These are phyloP conservation scores for Coptodon rendalli DNA, from an alignment of 2,113 vertebrate genomes.

Conservation along the genomic window DNA sequence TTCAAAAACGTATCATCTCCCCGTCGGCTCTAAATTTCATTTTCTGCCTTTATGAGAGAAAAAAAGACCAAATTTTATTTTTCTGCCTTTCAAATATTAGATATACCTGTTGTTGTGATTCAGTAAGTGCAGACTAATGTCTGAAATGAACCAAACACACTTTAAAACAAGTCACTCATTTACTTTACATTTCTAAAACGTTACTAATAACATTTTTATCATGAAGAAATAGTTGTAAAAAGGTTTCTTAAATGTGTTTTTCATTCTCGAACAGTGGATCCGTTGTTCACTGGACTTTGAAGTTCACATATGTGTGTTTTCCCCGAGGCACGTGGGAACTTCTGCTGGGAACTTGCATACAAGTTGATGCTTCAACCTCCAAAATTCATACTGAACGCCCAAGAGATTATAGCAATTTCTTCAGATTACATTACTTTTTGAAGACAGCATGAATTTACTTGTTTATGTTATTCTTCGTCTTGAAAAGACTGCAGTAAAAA, in stretches of 20 bases:
- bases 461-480: background rate
- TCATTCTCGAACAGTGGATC: background rate
- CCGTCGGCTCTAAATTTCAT: background rate
- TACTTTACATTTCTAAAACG: background rate
- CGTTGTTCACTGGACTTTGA: background rate
- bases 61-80: background rate
- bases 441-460: background rate
- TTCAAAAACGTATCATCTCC: background rate
- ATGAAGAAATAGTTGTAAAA: background rate
- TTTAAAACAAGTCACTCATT: background rate
- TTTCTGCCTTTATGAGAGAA: background rate
- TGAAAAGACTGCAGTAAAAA: background rate
- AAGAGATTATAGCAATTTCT: background rate
- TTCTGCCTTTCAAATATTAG: background rate
- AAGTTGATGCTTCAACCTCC: background rate
- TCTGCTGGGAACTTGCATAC: background rate
- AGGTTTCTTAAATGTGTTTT: background rate
- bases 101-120: background rate
- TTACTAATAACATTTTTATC: background rate
- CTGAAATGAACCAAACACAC: background rate
- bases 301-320: background rate
- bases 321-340: background rate
- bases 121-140: background rate
- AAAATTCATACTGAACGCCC: background rate
- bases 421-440: background rate